Evolutionary conservation across 2,113 vertebrate species (phyloP).

Genomic region (Xiphophorus hellerii): DNA sequence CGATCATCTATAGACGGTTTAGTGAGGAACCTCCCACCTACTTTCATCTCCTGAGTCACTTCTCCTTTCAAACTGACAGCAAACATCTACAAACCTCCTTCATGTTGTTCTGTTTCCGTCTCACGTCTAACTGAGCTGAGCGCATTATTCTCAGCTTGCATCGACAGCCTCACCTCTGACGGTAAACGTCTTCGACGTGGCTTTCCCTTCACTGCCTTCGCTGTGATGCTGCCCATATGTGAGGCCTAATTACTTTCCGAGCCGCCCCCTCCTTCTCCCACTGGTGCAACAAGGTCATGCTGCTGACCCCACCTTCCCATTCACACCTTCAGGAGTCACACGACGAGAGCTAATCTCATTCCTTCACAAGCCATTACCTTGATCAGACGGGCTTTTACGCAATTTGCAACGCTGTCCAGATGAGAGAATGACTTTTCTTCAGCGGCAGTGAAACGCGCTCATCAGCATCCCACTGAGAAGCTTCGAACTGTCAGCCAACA

Average conservation of each 20-base stretch:
- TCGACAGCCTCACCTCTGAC: slow-evolving; percentile 46
- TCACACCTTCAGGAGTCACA: slow-evolving; percentile 73
- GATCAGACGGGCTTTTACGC: slow-evolving; percentile 62
- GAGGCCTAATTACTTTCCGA: slow-evolving; percentile 73
- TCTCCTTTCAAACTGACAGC: not conserved
- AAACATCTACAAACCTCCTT: not conserved
- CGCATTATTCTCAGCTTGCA: slow-evolving; percentile 8
- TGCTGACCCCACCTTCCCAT: slow-evolving; percentile 72
- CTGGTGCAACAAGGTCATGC: slow-evolving; percentile 69
- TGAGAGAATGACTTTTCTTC: slow-evolving; percentile 74
- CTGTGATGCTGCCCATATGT: slow-evolving; percentile 58
- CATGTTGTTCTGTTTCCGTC: slow-evolving; percentile 12
- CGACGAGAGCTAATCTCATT: slow-evolving; percentile 80
- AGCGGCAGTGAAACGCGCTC: slow-evolving; percentile 50
- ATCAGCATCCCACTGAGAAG: slow-evolving; percentile 74
- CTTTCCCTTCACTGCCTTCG: slow-evolving; percentile 28
- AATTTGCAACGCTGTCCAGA: slow-evolving; percentile 63
- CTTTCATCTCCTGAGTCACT: not conserved
- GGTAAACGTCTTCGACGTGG: slow-evolving; percentile 37
- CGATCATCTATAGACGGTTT: too few relatives aligned
- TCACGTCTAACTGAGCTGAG: slow-evolving; percentile 10
- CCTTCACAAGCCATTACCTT: slow-evolving; percentile 82
- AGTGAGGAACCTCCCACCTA: not conserved
- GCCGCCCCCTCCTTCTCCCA: slow-evolving; percentile 30
- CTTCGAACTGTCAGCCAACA: slow-evolving; percentile 80